Conservation (phyloP, 1,140 invertebrate genomes). For the Leptoteleia sp. region DNA sequence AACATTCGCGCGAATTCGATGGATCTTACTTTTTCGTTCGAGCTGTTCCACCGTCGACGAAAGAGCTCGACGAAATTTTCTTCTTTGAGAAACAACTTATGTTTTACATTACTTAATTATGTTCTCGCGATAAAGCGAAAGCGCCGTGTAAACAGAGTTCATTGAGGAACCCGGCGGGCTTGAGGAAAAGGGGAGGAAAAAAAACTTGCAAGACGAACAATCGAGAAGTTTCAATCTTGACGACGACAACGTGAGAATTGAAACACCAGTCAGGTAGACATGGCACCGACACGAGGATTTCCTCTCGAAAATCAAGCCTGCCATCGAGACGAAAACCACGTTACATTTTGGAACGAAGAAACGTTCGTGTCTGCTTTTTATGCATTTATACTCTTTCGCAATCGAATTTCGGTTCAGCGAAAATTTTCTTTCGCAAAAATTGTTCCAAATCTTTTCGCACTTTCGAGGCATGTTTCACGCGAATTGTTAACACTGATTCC, state of each 20-base stretch:
- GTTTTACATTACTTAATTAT: constrained; percentile 55
- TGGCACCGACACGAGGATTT: constrained; percentile 63
- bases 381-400: constrained; percentile 46
- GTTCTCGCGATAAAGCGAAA: constrained; percentile 28
- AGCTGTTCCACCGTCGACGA: too few relatives aligned
- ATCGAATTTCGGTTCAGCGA: constrained; percentile 30
- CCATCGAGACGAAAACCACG: constrained; percentile 59
- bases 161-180: constrained; percentile 33
- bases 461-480: background rate
- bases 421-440: constrained; percentile 38
- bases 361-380: constrained; percentile 55
- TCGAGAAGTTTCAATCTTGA: constrained; percentile 67
- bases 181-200: constrained; percentile 23
- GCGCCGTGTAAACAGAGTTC: constrained; percentile 48
- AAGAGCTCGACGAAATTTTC: constrained; percentile 7
- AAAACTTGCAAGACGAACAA: constrained; percentile 55
- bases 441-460: constrained; percentile 19
- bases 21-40: too few relatives aligned
- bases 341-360: constrained; percentile 49
- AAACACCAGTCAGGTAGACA: constrained; percentile 70
- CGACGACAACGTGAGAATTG: constrained; percentile 66
- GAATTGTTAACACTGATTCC: constrained; percentile 8
- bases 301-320: constrained; percentile 63
- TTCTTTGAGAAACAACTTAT: constrained; percentile 25
- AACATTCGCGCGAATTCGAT: constrained; percentile 6